Evolutionary conservation across 2,113 vertebrate genomes (phyloP).

Genomic region (Pyrgilauda ruficollis): DNA sequence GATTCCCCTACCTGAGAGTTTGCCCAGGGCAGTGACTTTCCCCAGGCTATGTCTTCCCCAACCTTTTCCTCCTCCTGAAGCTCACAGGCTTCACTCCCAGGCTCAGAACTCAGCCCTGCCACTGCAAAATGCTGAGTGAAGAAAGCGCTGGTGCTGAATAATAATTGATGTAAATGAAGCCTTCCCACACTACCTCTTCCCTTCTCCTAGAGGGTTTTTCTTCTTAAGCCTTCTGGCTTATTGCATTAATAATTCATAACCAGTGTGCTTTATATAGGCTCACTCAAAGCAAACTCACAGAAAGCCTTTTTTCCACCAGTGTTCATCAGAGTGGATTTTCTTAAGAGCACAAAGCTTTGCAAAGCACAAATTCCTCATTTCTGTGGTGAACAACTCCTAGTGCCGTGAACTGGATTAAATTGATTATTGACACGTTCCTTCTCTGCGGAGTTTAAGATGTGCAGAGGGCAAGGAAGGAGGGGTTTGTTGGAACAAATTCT

Average conservation of each 20-base stretch:
- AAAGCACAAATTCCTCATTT: neutral
- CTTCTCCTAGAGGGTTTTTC: constrained; percentile 12
- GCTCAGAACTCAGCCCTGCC: neutral
- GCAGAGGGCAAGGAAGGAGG: neutral
- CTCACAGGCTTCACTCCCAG: neutral
- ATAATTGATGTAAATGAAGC: constrained; percentile 3
- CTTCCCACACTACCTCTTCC: neutral
- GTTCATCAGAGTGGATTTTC: neutral
- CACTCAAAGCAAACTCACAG: neutral
- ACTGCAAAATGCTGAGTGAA: neutral
- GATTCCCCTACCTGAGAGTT: neutral
- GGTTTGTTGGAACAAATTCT: neutral
- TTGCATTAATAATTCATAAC: constrained; percentile 32
- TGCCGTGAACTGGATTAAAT: neutral
- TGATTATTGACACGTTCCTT: neutral
- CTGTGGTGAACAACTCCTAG: neutral
- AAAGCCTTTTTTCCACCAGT: neutral
- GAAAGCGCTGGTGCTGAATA: neutral
- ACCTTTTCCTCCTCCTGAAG: accelerated
- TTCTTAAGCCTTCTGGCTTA: constrained; percentile 15
- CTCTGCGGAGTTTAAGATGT: neutral
- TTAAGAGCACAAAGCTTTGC: neutral
- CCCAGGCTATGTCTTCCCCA: neutral
- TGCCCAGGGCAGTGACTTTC: neutral
- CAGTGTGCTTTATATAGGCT: neutral